phyloP scores from a whole-genome alignment of 2,113 vertebrate genomes.

The Puma concolor region DNA sequence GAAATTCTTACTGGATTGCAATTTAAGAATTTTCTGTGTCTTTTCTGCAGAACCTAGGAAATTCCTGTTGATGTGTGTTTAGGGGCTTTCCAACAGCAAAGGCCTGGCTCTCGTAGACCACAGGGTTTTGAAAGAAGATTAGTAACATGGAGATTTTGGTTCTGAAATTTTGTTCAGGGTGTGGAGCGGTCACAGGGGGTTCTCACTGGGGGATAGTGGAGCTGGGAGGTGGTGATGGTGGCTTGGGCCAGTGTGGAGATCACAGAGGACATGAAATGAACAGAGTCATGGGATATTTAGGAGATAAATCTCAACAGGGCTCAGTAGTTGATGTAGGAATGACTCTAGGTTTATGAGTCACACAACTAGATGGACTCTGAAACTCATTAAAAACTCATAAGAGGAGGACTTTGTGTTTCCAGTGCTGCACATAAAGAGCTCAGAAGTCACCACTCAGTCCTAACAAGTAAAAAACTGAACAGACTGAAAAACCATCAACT shows the following conservation, averaged over 20 bases:
- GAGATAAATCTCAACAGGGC: not conserved
- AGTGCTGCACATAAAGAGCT: not conserved
- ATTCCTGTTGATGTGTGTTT: not conserved
- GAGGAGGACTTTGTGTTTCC: not conserved
- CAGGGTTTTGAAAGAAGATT: slow-evolving; percentile 16
- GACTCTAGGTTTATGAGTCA: slow-evolving; percentile 10
- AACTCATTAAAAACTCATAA: not conserved
- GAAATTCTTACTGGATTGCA: not conserved
- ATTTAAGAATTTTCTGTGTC: not conserved
- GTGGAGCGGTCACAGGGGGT: not conserved
- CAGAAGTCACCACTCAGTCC: not conserved
- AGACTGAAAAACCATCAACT: not conserved
- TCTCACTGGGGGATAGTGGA: not conserved
- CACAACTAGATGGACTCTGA: not conserved
- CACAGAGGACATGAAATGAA: not conserved
- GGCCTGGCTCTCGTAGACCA: not conserved
- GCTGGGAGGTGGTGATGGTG: not conserved
- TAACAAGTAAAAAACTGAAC: not conserved
- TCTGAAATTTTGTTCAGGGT: not conserved
- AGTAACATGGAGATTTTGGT: not conserved
- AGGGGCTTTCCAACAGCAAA: slow-evolving; percentile 3
- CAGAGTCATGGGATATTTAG: not conserved
- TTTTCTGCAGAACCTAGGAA: slow-evolving; percentile 12
- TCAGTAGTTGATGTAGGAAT: not conserved
- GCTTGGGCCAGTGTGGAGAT: not conserved